These are phyloP conservation scores for Drosophila tani DNA, from an alignment of 1,140 invertebrate genomes.

Conservation along the genomic window DNA sequence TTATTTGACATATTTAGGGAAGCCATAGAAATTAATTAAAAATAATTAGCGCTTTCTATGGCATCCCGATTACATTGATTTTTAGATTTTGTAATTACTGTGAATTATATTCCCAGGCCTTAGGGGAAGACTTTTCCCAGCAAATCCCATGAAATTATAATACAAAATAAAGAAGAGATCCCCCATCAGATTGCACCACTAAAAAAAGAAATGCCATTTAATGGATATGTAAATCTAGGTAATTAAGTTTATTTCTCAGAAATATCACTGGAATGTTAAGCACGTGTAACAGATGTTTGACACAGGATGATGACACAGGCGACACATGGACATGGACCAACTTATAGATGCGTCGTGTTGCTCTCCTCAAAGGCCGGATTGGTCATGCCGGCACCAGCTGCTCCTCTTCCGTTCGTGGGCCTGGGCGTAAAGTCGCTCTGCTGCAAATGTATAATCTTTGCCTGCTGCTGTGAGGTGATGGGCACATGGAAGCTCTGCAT, in stretches of 20 bases:
- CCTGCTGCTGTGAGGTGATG: constrained; percentile 65
- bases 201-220: neutral
- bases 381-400: constrained; percentile 34
- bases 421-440: constrained; percentile 77
- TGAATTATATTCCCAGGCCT: neutral
- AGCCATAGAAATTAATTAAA: neutral
- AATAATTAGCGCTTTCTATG: neutral
- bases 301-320: constrained; percentile 20
- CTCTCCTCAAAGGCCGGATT: constrained; percentile 76
- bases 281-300: constrained; percentile 30
- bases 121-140: neutral
- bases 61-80: neutral
- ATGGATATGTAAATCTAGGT: constrained; percentile 30
- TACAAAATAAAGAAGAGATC: constrained; percentile 6
- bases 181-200: neutral
- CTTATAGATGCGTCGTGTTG: constrained; percentile 78
- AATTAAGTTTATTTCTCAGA: constrained; percentile 64
- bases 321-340: neutral
- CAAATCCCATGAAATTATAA: neutral
- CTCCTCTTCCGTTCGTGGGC: constrained; percentile 6
- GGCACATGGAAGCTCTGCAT: constrained; percentile 74
- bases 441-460: constrained; percentile 79
- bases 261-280: constrained; percentile 66
- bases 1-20: too few relatives aligned
- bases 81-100: neutral